Percentiles rank a stretch among this genome's conserved stretches.
Evolutionary conservation across 2,113 vertebrate species (phyloP).

Genomic region (Crotalus horridus): DNA sequence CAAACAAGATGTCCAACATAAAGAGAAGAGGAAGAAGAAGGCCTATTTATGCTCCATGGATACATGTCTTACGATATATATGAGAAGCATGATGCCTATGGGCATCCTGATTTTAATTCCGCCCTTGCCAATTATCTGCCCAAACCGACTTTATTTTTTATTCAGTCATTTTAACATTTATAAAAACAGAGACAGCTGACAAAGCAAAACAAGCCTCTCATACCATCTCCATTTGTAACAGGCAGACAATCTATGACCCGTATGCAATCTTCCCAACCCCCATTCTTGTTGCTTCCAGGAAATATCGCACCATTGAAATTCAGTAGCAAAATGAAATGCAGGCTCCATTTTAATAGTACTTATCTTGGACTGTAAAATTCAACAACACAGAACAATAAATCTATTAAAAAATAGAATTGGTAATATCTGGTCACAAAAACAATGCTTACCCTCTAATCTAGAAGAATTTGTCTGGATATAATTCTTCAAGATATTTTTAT

Average conservation of each 20-base stretch:
- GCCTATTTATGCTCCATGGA: background rate
- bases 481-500: background rate
- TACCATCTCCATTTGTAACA: background rate
- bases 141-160: background rate
- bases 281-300: background rate
- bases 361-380: background rate
- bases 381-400: background rate
- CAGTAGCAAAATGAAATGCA: background rate
- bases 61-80: background rate
- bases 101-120: background rate
- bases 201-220: background rate
- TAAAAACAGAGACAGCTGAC: background rate
- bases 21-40: background rate
- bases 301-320: background rate
- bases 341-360: background rate
- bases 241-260: background rate
- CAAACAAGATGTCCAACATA: background rate
- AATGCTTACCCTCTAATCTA: background rate
- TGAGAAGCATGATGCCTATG: background rate
- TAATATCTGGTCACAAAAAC: background rate
- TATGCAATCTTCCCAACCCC: background rate
- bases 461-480: background rate
- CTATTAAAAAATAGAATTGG: background rate
- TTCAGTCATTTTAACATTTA: background rate
- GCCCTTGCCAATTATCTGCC: background rate